Base-by-base conservation (phyloP, 2,888 invertebrate genomes). In the Pterostichus niger region DNA sequence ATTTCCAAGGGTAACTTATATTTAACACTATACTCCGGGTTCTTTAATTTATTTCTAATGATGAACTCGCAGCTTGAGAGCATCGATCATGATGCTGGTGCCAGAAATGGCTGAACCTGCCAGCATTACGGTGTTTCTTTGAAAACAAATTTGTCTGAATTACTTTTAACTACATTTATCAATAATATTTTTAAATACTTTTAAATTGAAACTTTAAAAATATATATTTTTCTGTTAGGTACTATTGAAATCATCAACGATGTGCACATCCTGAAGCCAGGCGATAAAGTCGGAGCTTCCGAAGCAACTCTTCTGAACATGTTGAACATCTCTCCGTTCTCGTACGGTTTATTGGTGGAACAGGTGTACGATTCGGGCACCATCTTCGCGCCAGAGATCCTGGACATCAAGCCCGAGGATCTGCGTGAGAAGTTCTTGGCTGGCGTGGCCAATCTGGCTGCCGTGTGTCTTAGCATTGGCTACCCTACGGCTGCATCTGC, bases 191-290 rank as follows among this genome's bases (percentile, higher is more conserved):
- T 15, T 71, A 9, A 10, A 2, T 44, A 15, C 15, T 13, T 31
- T 68, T 68, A 9, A 64, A 44, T 2, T 44, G 44, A 71, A 11
- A 33, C n/a, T 71, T 9, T 44, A 24, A 1, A 24, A 24, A 1
- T 24, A 24, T 24, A 2, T 24, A 24, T 24, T 9, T 82, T 56
- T 75, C 11, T 56, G 82, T 80, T 76, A 91, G 92, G 92, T 92
- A 99, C 99, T 86, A 99, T 99, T 95, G 99, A 99, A 98, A 99
- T 99, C 92, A 96, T 99, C 93, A 97, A 97, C 86, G 97, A 97
- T 91, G 97, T 97, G 81, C 96, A 96, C 90, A 97, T 97, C 89
- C 90, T 97, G 90, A 97, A 97, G 91, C 96, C 96, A 31, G 99
- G 98, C 68, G 99, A 99, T 90, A 98, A 97, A 91, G 99, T 99